Conservation (phyloP, 2,888 invertebrate genomes). For the Metellina segmentata region DNA sequence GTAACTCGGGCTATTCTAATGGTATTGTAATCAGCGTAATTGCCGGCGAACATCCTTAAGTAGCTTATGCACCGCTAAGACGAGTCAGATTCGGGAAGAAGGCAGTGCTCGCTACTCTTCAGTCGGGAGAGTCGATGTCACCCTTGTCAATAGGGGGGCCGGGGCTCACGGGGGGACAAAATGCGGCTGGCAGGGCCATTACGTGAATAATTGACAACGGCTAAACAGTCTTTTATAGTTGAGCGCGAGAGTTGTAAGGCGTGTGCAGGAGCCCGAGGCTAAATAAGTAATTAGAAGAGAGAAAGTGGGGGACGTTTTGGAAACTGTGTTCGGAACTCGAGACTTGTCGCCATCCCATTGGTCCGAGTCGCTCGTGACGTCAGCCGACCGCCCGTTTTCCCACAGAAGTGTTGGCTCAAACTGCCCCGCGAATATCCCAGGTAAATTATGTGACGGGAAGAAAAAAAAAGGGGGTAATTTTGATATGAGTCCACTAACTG, state of each 20-base stretch:
- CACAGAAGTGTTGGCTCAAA: slow-evolving; percentile 20
- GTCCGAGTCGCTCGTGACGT: slow-evolving; percentile 50
- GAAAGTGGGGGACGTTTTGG: slow-evolving; percentile 69
- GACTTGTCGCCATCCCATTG: slow-evolving; percentile 52
- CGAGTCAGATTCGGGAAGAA: slow-evolving; percentile 56
- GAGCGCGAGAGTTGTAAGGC: slow-evolving; percentile 57
- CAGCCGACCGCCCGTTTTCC: slow-evolving; percentile 27
- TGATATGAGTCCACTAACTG: slow-evolving; percentile 35
- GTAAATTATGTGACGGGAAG: slow-evolving; percentile 41
- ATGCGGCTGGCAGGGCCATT: slow-evolving; percentile 72
- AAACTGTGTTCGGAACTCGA: slow-evolving; percentile 48
- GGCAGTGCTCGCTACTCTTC: slow-evolving; percentile 30
- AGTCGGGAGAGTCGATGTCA: slow-evolving; percentile 65
- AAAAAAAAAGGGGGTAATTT: slow-evolving; percentile 6
- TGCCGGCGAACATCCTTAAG: slow-evolving; percentile 69
- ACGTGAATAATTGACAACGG: slow-evolving; percentile 75
- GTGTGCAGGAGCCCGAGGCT: slow-evolving; percentile 60
- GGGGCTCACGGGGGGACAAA: slow-evolving; percentile 10
- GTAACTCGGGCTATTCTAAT: slow-evolving; percentile 64
- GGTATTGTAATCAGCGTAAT: slow-evolving; percentile 74
- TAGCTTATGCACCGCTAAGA: slow-evolving; percentile 66
- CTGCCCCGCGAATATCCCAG: slow-evolving; percentile 19
- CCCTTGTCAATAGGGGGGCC: slow-evolving; percentile 65
- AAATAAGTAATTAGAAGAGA: slow-evolving; percentile 75
- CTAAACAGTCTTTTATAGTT: slow-evolving; percentile 75